phyloP scores from a whole-genome alignment of 2,797 vertebrate species.

The Epinephelus malabaricus region DNA sequence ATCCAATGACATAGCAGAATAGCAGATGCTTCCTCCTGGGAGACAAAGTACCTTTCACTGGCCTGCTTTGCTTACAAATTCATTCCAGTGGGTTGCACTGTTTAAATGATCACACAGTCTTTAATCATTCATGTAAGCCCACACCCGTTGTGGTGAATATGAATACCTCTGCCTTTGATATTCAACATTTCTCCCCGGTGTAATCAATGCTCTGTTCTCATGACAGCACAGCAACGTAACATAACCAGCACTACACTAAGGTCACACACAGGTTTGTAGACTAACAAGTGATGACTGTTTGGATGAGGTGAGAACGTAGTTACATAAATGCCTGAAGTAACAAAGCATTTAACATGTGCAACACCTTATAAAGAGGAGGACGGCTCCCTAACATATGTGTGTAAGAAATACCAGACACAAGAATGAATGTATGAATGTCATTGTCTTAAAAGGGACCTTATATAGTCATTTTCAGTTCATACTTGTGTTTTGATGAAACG shows the following conservation, averaged over 20 bases:
- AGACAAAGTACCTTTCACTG: constrained; percentile 55
- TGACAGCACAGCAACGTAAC: constrained; percentile 36
- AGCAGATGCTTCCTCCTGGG: constrained; percentile 50
- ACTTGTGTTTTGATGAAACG: no score
- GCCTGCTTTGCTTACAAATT: constrained; percentile 40
- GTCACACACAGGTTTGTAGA: constrained; percentile 20
- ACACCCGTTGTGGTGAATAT: constrained; percentile 42
- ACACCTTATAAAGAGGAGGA: constrained; percentile 22
- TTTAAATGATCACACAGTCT: constrained; percentile 61
- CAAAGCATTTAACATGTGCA: constrained; percentile 5
- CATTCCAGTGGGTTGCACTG: constrained; percentile 33
- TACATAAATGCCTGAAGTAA: constrained; percentile 20
- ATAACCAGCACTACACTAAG: constrained; percentile 13
- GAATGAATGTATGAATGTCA: constrained; percentile 12
- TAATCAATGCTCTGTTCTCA: constrained; percentile 41
- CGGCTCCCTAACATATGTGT: constrained; percentile 53
- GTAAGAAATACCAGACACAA: constrained; percentile 25
- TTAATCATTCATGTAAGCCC: constrained; percentile 58
- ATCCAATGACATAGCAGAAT: constrained; percentile 45
- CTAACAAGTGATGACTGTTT: constrained; percentile 37
- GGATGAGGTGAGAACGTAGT: constrained; percentile 48
- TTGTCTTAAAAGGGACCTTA: not conserved
- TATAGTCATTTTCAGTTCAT: no score
- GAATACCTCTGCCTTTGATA: constrained; percentile 56
- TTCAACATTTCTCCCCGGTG: constrained; percentile 33